Evolutionary conservation across 2,797 vertebrate species (phyloP).

Genomic region (Holocentrus rufus): DNA sequence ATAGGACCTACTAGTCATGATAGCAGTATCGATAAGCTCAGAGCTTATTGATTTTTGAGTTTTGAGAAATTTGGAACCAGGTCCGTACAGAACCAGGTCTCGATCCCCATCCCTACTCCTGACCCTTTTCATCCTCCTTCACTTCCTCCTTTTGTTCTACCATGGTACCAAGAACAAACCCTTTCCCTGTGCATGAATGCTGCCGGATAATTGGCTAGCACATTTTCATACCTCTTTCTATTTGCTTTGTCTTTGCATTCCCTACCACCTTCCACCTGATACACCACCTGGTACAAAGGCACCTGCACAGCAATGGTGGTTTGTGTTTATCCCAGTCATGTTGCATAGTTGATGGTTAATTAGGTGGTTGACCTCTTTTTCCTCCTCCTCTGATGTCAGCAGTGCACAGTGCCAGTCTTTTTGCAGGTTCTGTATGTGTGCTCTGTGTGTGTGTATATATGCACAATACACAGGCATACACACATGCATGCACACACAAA

Average conservation of each 20-base stretch:
- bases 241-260: constrained; percentile 17
- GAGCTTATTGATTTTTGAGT: too few species aligned
- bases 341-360: constrained; percentile 69
- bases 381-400: constrained; percentile 55
- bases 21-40: too few species aligned
- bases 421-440: constrained; percentile 24
- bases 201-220: constrained; percentile 25
- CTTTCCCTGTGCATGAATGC: constrained; percentile 24
- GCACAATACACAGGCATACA: background rate
- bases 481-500: background rate
- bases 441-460: constrained; percentile 11
- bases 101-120: too few species aligned
- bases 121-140: too few species aligned
- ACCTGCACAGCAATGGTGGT: background rate
- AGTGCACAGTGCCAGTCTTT: constrained; percentile 25
- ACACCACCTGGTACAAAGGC: constrained; percentile 6
- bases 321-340: constrained; percentile 50
- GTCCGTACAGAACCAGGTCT: too few species aligned
- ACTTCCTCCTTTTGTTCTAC: too few species aligned
- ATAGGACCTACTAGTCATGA: too few species aligned
- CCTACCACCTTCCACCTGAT: constrained; percentile 20
- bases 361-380: constrained; percentile 50
- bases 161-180: constrained; percentile 22
- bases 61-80: too few species aligned
- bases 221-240: constrained; percentile 4